Evolutionary conservation across 64 coral and sea anemone species (phyloP).

Genomic region (Montipora foliosa): DNA sequence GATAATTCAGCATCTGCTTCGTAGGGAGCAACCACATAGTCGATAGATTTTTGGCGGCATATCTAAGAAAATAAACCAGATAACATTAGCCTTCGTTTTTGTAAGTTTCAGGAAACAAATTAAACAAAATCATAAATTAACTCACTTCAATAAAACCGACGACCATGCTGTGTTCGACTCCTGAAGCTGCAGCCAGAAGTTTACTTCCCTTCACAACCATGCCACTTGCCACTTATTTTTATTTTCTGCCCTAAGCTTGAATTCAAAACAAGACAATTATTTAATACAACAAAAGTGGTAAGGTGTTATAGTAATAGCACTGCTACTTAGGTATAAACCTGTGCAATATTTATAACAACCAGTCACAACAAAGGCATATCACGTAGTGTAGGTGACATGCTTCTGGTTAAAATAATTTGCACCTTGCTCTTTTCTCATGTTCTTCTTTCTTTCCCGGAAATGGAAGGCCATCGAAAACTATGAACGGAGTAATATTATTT

Average conservation of each 20-base stretch:
- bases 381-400: no score
- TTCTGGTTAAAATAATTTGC: neutral
- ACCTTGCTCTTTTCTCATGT: constrained; percentile 22
- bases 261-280: no score
- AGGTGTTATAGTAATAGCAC: no score
- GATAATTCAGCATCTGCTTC: constrained; percentile 52
- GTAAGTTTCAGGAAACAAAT: neutral
- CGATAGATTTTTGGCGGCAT: neutral
- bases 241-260: no score
- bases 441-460: constrained; percentile 5
- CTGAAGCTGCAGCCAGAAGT: no score
- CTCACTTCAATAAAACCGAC: constrained; percentile 11
- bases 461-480: constrained; percentile 39
- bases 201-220: no score
- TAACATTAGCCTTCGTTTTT: neutral
- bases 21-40: constrained; percentile 57
- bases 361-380: no score
- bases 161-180: neutral
- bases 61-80: constrained; percentile 18
- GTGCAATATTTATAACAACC: no score
- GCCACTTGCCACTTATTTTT: no score
- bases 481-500: neutral
- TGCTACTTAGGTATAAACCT: no score
- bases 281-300: no score
- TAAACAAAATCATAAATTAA: neutral